A percentile compares a stretch with the other conserved stretches of the same genome.
Evolutionary conservation across 2,797 vertebrate species (phyloP).

Genomic region (Dermochelys coriacea): DNA sequence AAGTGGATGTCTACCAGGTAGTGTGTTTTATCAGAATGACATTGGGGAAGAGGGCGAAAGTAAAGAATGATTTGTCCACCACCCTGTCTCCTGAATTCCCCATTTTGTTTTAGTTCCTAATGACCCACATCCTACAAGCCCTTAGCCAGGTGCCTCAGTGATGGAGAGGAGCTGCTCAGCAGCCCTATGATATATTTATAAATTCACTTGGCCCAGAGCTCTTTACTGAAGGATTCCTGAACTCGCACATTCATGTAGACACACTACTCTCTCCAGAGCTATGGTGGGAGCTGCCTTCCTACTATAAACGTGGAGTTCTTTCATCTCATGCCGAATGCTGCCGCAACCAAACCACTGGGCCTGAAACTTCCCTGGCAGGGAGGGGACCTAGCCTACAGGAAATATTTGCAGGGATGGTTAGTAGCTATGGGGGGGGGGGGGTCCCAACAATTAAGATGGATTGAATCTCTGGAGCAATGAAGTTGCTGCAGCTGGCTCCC

Average conservation of each 20-base stretch:
- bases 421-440: not conserved
- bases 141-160: not conserved
- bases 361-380: not conserved
- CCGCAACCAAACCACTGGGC: not conserved
- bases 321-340: not conserved
- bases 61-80: not conserved
- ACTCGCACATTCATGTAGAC: rapidly evolving
- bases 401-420: not conserved
- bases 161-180: not conserved
- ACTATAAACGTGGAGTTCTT: not conserved
- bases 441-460: not conserved
- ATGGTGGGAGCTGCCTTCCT: not conserved
- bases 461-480: not conserved
- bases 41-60: not conserved
- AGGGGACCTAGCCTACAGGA: not conserved
- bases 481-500: not conserved
- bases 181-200: not conserved
- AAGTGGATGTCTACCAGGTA: not conserved
- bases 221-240: rapidly evolving
- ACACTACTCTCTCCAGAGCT: rapidly evolving
- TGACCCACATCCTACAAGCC: not conserved
- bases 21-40: not conserved
- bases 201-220: too few species aligned
- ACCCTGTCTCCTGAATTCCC: not conserved
- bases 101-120: not conserved